Percentiles rank a stretch among this genome's conserved stretches.
Conservation (phyloP, 2,888 invertebrate genomes). For the Polietes domitor region DNA sequence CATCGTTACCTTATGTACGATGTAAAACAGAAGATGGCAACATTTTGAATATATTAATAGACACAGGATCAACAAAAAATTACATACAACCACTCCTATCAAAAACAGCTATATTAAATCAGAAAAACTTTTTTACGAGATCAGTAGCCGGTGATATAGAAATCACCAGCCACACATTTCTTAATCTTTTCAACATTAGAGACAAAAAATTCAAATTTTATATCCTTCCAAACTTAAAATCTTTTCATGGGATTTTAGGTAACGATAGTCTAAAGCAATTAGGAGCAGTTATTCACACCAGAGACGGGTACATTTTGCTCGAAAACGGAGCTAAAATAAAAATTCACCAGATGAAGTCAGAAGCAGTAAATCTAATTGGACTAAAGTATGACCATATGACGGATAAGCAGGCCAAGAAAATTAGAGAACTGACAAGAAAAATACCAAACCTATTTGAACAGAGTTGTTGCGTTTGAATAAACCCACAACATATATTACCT, state of each 20-base stretch:
- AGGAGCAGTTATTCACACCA: background rate
- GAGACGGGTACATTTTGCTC: background rate
- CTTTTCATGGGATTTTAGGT: background rate
- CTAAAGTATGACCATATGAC: too few species aligned
- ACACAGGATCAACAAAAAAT: background rate
- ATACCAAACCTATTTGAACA: background rate
- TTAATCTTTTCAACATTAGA: background rate
- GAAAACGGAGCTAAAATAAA: background rate
- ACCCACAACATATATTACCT: too few species aligned
- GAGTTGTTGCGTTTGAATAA: too few species aligned
- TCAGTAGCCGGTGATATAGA: slow-evolving; percentile 18
- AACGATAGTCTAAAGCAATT: too few species aligned
- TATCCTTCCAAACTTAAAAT: background rate
- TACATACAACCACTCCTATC: background rate
- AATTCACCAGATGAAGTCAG: background rate
- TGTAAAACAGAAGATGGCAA: slow-evolving; percentile 17
- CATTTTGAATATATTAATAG: slow-evolving; percentile 23
- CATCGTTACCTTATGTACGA: slow-evolving; percentile 42
- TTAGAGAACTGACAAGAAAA: too few species aligned
- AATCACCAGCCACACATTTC: background rate
- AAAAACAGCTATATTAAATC: background rate
- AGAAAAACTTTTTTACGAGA: background rate
- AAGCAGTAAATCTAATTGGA: background rate
- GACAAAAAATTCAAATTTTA: background rate
- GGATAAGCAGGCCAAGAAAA: too few species aligned